Conservation (phyloP, 1,140 invertebrate genomes). For the Nomia melanderi region DNA sequence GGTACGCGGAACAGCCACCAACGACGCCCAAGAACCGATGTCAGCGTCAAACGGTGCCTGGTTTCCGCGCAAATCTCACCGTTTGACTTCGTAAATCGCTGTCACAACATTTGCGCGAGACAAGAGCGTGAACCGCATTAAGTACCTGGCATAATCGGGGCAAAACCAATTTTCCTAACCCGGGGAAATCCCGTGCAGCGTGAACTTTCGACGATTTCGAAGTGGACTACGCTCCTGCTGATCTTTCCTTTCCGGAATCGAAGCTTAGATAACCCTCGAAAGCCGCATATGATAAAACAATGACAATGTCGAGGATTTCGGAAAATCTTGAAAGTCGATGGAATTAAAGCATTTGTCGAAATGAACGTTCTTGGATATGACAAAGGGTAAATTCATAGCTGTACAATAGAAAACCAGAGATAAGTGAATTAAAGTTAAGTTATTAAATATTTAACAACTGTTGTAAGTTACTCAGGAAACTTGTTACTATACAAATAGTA, state of each 20-base stretch:
- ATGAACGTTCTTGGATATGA: no score
- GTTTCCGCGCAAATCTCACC: conserved; percentile 9
- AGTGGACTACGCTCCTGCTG: neutral
- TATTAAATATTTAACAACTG: no score
- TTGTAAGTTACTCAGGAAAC: no score
- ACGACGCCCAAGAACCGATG: neutral
- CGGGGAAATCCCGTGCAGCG: neutral
- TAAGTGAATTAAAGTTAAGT: no score
- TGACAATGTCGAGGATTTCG: no score
- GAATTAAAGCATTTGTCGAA: no score
- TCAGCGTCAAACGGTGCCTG: neutral
- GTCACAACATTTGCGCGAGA: conserved; percentile 30
- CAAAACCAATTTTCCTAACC: conserved; percentile 8
- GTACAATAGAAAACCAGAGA: no score
- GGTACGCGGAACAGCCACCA: no score
- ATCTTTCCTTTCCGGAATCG: neutral
- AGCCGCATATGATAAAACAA: neutral
- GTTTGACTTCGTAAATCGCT: conserved; percentile 31
- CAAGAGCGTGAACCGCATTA: conserved; percentile 16
- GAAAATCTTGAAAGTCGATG: no score
- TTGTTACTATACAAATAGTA: no score
- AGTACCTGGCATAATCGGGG: conserved; percentile 16
- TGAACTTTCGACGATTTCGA: neutral
- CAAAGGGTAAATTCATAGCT: no score
- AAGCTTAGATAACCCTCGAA: neutral